Percentiles rank a stretch among this genome's conserved stretches.
These are phyloP conservation scores for Smutsia gigantea DNA, from an alignment of 2,797 vertebrate species.

Conservation along the genomic window DNA sequence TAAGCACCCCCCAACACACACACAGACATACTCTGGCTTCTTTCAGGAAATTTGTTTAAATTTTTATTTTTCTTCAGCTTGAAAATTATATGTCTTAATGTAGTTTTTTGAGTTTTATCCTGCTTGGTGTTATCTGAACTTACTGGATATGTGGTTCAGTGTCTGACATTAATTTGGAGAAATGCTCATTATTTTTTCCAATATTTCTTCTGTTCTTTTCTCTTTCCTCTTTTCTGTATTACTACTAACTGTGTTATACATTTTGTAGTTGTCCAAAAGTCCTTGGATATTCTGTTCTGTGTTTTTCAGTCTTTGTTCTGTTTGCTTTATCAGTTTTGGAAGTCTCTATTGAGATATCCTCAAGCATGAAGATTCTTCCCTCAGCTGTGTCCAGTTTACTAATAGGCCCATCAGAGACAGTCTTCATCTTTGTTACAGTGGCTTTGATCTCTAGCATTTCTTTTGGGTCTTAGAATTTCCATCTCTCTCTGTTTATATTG, in stretches of 20 bases:
- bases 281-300: neutral
- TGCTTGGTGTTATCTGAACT: neutral
- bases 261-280: too few relatives aligned
- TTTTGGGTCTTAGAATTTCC: neutral
- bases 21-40: neutral
- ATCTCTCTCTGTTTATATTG: neutral
- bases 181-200: neutral
- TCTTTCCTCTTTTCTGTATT: neutral
- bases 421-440: neutral
- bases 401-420: neutral
- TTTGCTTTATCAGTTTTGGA: neutral
- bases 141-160: neutral
- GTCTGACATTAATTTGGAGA: neutral
- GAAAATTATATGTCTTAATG: neutral
- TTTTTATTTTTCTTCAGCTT: neutral
- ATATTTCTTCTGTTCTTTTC: neutral
- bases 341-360: neutral
- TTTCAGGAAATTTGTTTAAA: neutral
- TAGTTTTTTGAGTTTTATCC: neutral
- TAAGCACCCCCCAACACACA: neutral
- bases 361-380: neutral
- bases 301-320: neutral
- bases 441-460: neutral
- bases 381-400: neutral
- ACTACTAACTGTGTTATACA: too few relatives aligned